phyloP scores from a whole-genome alignment of 2,113 vertebrate species.

The Chroicocephalus ridibundus region DNA sequence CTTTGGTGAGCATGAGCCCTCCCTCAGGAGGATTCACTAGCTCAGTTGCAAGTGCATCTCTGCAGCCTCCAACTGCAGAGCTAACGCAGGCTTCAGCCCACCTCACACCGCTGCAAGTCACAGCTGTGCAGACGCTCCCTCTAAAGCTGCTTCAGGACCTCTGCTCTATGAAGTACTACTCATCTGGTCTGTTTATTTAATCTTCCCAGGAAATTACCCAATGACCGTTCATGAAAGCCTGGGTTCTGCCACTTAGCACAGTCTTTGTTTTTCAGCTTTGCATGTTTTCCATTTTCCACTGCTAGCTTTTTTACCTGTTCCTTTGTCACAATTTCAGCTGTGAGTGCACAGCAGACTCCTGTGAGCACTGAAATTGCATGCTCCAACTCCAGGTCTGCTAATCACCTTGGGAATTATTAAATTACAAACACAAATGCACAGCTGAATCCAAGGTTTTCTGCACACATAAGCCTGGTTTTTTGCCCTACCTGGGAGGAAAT shows the following conservation, averaged over 20 bases:
- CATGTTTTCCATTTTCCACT: accelerated
- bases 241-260: accelerated
- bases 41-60: background rate
- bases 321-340: background rate
- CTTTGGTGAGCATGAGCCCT: background rate
- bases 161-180: background rate
- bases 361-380: background rate
- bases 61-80: background rate
- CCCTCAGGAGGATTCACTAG: background rate
- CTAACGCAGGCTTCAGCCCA: background rate
- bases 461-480: background rate
- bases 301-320: background rate
- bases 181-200: background rate
- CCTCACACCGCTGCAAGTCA: accelerated
- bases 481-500: background rate
- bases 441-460: background rate
- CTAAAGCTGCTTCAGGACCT: background rate
- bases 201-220: background rate
- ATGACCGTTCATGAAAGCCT: background rate
- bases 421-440: background rate
- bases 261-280: background rate
- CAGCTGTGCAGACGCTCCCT: background rate
- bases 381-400: background rate
- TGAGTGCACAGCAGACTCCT: background rate
- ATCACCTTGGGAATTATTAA: background rate